Evolutionary conservation across 1,140 invertebrate species (phyloP), one percentile per base, ranked within the genome.

Genomic region (Cotesia glomerata): DNA sequence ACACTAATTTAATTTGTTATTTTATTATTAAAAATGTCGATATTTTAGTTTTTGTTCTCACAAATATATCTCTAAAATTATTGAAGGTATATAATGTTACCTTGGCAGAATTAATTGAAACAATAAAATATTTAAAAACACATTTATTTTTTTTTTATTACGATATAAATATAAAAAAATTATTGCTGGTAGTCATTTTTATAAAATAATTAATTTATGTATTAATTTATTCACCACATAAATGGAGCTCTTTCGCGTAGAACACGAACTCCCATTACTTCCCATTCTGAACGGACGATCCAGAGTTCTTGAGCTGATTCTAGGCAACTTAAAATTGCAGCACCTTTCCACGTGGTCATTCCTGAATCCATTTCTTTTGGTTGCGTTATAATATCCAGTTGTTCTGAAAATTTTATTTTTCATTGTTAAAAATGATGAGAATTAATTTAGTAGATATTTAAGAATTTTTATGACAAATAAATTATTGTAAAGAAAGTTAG

Each of bases 221-320:
- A 26, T 26, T 26, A 73, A 26, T 26, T 26, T 26, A 26, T 26
- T 87, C 78, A 94, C 92, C 93, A 93, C 76, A 93, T 93, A 81
- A 95, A 95, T 9, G 93, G 93, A 13, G 93, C 93, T 81, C 93
- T 90, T 88, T 98, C 97, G 81, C 97, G 89, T 65, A 99, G 87
- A 73, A 98, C 89, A 79, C 94, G 92, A 1, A 97, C 91, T 9
- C 95, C 95, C 82, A 90, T 91, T 72, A 92, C 93, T 73, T 92
- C 90, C 96, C 96, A 98, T 85, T 98, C 97, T 61, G 88, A 87
- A 54, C 92, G 90, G 67, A 90, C 90, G 61, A 98, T 97, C 96
- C 97, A 98, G 1, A 98, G 85, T 86, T 98, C 97, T 74, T 95
- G 93, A 0, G 95, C 94, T 0, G 96, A 95, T 85, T 98, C 97